Base-by-base conservation (phyloP, 2,797 vertebrate species). In the Acanthornis magna region DNA sequence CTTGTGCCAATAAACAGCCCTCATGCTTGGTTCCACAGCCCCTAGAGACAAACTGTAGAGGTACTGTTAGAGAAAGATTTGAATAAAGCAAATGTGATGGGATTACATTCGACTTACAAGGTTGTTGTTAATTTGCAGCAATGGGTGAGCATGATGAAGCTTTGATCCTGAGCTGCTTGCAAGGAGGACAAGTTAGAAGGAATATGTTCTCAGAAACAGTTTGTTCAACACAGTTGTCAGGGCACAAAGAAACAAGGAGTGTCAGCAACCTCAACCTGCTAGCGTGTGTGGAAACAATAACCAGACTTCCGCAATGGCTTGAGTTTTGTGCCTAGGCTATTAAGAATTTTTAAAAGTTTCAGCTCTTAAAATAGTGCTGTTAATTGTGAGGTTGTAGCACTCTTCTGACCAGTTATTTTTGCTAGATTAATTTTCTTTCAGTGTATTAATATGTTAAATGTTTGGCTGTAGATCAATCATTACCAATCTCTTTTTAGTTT, bases 141-240 rank as follows among this genome's bases (percentile, higher is more conserved):
- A 16, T 48, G n/a, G 25, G 66, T 36, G 67, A 85, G 43, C 51
- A 20, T 20, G 29, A 27, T 55, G 32, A 67, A 83, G 57, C 82
- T 95, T 87, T 92, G 94, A 83, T 92, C 89, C 45, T 1, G 11
- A 63, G 55, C 54, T 91, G 43, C 77, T 91, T 88, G 65, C 65
- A 68, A 80, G 54, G 42, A 85, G 68, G 48, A 61, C 38, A 51
- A 80, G 32, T 71, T 83, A 70, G 61, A 66, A 57, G 25, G 57
- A 79, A 3, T 22, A 26, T 36, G 27, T 57, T 71, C 45, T 85
- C 15, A 29, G 78, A 85, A 87, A 14, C 43, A 55, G 71, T 63
- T 91, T 88, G 11, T 89, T 85, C 67, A 74, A 75, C 47, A 47
- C n/a, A 60, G 67, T 63, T 85, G 53, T 82, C 66, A 74, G 61